A percentile compares a stretch with the other conserved stretches of the same genome.
These are phyloP conservation scores for Peromyscus attwateri DNA, from an alignment of 2,797 vertebrate species.

Conservation along the genomic window DNA sequence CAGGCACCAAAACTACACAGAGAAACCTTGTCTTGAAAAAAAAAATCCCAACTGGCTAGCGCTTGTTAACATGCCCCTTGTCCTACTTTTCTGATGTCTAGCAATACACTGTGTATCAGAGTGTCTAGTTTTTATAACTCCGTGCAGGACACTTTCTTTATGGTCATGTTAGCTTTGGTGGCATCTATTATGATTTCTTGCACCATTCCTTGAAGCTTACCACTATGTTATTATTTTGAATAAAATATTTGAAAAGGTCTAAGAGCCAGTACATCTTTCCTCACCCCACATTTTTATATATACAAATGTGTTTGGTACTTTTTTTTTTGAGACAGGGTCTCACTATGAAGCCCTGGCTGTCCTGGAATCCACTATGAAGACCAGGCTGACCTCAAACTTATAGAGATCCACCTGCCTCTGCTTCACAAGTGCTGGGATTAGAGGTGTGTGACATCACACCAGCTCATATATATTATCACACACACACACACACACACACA, in stretches of 20 bases:
- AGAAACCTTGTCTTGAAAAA: too few species aligned
- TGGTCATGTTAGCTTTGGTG: neutral
- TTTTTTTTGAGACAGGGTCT: neutral
- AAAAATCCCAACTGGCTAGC: neutral
- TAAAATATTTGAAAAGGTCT: conserved; percentile 17
- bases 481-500: too few species aligned
- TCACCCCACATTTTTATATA: conserved; percentile 36
- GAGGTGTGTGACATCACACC: too few species aligned
- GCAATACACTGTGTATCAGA: neutral
- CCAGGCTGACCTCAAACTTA: neutral
- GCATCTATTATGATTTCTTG: neutral
- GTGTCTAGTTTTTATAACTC: neutral
- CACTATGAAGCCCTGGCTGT: too few species aligned
- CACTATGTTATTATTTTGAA: conserved; percentile 49
- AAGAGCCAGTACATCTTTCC: neutral
- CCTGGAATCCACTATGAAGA: neutral
- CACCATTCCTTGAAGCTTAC: conserved; percentile 27
- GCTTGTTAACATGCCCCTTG: neutral
- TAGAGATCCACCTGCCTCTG: neutral
- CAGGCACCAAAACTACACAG: too few species aligned
- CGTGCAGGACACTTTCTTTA: neutral
- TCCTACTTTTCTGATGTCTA: conserved; percentile 16
- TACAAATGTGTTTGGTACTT: neutral
- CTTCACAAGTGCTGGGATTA: neutral
- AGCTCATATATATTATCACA: neutral